Conservation (phyloP, 2,113 vertebrate genomes). For the Stegastes partitus region DNA sequence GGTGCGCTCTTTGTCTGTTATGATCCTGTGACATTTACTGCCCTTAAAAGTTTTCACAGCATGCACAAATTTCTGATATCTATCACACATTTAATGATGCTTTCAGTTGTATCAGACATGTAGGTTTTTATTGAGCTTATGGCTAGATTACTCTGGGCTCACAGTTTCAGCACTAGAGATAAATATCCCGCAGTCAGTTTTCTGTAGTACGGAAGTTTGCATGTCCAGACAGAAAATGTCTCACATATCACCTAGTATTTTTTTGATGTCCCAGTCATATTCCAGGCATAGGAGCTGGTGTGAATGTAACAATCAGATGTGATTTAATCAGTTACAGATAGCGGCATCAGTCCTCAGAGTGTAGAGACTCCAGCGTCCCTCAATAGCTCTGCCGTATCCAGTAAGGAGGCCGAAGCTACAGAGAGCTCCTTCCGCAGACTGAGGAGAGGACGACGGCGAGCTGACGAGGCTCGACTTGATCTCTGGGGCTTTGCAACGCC, state of each 20-base stretch:
- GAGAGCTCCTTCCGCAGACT: conserved; percentile 76
- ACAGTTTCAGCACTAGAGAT: conserved; percentile 19
- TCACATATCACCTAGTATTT: conserved; percentile 13
- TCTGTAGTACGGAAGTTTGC: not conserved
- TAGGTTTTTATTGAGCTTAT: conserved; percentile 4
- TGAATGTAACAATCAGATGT: conserved; percentile 42
- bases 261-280: conserved; percentile 27
- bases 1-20: conserved; percentile 65
- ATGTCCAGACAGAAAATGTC: conserved; percentile 19
- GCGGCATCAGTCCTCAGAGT: conserved; percentile 47
- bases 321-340: conserved; percentile 70
- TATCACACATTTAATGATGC: conserved; percentile 12
- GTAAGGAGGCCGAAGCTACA: conserved; percentile 64
- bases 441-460: conserved; percentile 81
- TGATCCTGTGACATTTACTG: conserved; percentile 14
- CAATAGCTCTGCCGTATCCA: conserved; percentile 39
- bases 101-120: conserved; percentile 3
- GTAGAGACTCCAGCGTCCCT: conserved; percentile 50
- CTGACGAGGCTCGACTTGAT: conserved; percentile 81
- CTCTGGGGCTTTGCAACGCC: conserved; percentile 84
- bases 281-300: conserved; percentile 24
- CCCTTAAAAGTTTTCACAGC: not conserved
- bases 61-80: not conserved
- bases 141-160: conserved; percentile 2
- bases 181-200: conserved; percentile 25